Base-by-base conservation (phyloP, 1,140 invertebrate species). In the Temnothorax curvispinosus region DNA sequence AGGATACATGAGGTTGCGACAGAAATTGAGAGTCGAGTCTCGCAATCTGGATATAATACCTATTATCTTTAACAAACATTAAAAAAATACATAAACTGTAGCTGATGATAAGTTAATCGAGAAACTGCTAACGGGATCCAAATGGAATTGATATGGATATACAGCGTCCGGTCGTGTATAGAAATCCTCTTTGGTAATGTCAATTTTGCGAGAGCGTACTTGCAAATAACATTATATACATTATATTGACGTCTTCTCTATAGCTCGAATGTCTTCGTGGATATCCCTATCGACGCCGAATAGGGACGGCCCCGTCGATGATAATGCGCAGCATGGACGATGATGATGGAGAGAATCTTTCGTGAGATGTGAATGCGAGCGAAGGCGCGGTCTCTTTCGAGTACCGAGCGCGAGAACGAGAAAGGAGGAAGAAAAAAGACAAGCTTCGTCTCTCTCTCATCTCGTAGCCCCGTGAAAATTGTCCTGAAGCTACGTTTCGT, bases 351-450 rank as follows among this genome's bases (percentile, higher is more conserved):
- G 54, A 76, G 74, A 76, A 60, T 41, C 3, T 76, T 76, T 60
- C 54, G 32, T 75, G 72, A 52, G 52, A 75, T 35, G 72, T 44
- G 74, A 76, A 76, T 58, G 54, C 35, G 54, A 76, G 32, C 52
- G 54, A 58, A 60, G 52, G 47, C 50, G 27, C 47, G 50, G 32
- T 32, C 21, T 32, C 21, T 76, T 38, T 41, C 13, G n/a, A 58
- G 21, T 7, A 76, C 13, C 8, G 32, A 41, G 35, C 21, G 35
- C n/a, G 50, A 85, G 9, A 38, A n/a, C 6, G 44, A 4, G 21
- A 60, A 18, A 54, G 56, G 1, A 60, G 3, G 3, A 21, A 56
- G n/a, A 56, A 7, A 21, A 56, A 56, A 21, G 1, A 27, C 27
- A 27, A 27, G 1, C 27, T 27, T 27, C 27, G 27, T 27, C 1